Evolutionary conservation across 2,113 vertebrate species (phyloP).

Genomic region (Phaethon lepturus): DNA sequence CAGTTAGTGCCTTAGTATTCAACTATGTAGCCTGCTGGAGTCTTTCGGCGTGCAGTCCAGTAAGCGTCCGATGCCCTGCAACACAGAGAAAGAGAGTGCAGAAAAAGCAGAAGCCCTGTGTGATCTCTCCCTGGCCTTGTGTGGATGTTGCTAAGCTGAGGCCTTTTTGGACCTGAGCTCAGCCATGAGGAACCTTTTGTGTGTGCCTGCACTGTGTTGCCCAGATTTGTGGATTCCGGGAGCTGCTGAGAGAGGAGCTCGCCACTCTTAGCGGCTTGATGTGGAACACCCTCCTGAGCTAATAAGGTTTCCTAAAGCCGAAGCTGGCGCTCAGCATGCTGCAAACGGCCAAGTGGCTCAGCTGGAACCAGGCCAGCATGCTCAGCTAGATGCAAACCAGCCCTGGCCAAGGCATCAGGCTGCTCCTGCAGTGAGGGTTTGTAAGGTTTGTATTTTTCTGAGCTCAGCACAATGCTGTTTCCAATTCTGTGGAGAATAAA

Average conservation of each 20-base stretch:
- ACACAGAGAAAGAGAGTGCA: neutral
- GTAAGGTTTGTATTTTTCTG: neutral
- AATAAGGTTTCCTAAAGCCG: neutral
- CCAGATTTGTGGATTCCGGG: neutral
- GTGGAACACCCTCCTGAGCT: neutral
- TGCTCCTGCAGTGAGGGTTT: neutral
- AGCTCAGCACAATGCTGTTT: neutral
- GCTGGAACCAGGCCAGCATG: neutral
- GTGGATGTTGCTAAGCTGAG: neutral
- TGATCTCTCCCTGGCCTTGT: neutral
- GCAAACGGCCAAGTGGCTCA: neutral
- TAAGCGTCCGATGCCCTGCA: neutral
- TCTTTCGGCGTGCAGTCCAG: neutral
- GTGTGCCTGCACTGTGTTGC: neutral
- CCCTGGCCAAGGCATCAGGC: neutral
- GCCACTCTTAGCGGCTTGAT: accelerated
- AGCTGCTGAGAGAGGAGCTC: neutral
- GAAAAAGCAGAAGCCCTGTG: neutral
- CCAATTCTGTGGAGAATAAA: neutral
- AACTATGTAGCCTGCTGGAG: neutral
- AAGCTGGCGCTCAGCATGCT: neutral
- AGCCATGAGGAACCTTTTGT: neutral
- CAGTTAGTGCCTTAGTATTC: neutral
- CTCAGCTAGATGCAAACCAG: neutral
- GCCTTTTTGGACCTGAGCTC: neutral